Evolutionary conservation across 2,888 invertebrate genomes (phyloP).

Genomic region (Holacanthella duospinosa): DNA sequence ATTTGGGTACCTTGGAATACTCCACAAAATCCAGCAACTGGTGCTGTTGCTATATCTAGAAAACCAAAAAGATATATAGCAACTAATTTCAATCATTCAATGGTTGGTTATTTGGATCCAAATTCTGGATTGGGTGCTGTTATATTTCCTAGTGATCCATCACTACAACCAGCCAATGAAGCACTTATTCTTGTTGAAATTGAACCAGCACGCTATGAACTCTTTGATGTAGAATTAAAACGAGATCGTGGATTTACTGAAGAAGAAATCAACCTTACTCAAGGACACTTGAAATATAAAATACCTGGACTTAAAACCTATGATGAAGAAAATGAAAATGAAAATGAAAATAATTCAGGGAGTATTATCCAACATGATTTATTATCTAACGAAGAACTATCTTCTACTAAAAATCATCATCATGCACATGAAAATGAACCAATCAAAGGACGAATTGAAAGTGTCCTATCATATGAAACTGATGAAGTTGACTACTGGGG

Average conservation of each 20-base stretch:
- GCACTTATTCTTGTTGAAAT: constrained; percentile 58
- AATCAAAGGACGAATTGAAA: constrained; percentile 51
- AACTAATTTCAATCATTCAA: constrained; percentile 36
- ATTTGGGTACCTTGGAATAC: constrained; percentile 67
- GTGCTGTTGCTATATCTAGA: constrained; percentile 49
- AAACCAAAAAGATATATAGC: constrained; percentile 32
- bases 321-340: constrained; percentile 1
- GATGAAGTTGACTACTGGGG: constrained; percentile 68
- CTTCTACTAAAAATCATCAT: neutral
- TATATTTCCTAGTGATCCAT: constrained; percentile 40
- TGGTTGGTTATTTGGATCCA: constrained; percentile 61
- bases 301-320: neutral
- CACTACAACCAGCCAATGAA: constrained; percentile 53
- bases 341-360: constrained; percentile 7
- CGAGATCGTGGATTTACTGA: constrained; percentile 33
- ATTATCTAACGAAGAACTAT: neutral
- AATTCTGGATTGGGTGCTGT: constrained; percentile 49
- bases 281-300: constrained; percentile 25
- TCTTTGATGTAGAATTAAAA: constrained; percentile 51
- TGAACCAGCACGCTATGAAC: constrained; percentile 65
- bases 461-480: constrained; percentile 61
- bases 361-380: neutral
- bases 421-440: constrained; percentile 42
- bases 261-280: constrained; percentile 29
- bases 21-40: constrained; percentile 54